Percentiles rank a stretch among this genome's conserved stretches.
These are phyloP conservation scores for Argyra leucocephala DNA, from an alignment of 2,888 invertebrate species.

Conservation along the genomic window DNA sequence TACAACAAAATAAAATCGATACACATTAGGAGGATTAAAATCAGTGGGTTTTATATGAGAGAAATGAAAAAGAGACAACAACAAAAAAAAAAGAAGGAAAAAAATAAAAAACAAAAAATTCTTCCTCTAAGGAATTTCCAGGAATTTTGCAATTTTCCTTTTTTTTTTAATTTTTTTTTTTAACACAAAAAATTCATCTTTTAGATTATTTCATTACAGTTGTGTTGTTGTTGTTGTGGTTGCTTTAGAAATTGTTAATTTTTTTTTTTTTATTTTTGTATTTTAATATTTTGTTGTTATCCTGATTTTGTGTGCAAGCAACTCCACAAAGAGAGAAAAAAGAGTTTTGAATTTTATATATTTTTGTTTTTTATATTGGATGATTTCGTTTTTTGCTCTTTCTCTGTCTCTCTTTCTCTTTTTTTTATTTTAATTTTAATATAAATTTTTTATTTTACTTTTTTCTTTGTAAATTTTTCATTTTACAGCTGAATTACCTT, in stretches of 20 bases:
- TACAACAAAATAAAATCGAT: background rate
- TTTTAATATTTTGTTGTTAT: background rate
- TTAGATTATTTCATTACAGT: background rate
- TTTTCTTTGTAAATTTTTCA: too few relatives aligned
- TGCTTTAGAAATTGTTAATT: background rate
- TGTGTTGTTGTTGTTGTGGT: background rate
- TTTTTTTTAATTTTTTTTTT: background rate
- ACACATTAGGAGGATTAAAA: conserved; percentile 3
- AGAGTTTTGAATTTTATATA: too few relatives aligned
- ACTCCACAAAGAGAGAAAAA: too few relatives aligned
- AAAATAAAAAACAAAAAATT: background rate
- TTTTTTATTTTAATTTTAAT: too few relatives aligned
- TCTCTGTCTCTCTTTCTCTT: too few relatives aligned
- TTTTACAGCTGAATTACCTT: too few relatives aligned
- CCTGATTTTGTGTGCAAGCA: too few relatives aligned
- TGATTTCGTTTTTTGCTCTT: too few relatives aligned
- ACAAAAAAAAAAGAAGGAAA: background rate
- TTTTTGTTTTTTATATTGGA: too few relatives aligned
- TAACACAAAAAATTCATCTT: background rate
- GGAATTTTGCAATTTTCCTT: background rate
- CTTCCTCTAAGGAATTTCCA: conserved; percentile 1
- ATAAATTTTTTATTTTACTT: too few relatives aligned
- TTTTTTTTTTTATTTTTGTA: background rate
- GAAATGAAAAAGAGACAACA: background rate
- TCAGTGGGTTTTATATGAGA: background rate